A percentile compares a stretch with the other conserved stretches of the same genome.
These are phyloP conservation scores for Phaethon lepturus DNA, from an alignment of 2,113 vertebrate species.

Conservation along the genomic window DNA sequence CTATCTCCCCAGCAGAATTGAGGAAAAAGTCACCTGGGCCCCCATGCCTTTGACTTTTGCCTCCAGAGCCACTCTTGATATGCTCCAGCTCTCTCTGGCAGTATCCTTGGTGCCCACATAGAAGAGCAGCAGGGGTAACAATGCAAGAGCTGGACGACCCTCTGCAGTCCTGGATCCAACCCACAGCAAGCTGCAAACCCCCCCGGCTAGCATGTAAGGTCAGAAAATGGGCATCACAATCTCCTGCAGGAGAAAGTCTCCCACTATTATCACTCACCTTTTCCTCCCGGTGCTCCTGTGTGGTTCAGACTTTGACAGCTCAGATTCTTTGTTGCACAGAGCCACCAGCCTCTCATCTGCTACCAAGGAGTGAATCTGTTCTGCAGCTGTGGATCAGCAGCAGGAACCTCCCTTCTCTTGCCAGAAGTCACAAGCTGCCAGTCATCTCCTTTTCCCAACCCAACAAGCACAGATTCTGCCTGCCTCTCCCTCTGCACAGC, in stretches of 20 bases:
- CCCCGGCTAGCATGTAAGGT: not conserved
- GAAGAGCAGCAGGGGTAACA: not conserved
- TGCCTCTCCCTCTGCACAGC: not conserved
- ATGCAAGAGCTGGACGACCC: not conserved
- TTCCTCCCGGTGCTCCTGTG: not conserved
- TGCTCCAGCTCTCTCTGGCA: not conserved
- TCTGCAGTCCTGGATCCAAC: not conserved
- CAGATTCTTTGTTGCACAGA: not conserved
- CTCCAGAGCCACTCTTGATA: not conserved
- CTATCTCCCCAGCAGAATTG: not conserved
- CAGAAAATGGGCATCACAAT: rapidly evolving
- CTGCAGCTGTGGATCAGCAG: not conserved
- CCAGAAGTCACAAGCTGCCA: not conserved
- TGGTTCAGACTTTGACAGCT: not conserved
- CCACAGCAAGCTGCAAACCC: not conserved
- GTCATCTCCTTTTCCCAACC: not conserved
- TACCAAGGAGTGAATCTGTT: not conserved
- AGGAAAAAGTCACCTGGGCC: not conserved
- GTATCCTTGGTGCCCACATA: not conserved
- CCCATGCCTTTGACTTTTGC: not conserved
- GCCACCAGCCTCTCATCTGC: not conserved
- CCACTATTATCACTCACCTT: not conserved
- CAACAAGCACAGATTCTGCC: not conserved
- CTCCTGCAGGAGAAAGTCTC: not conserved
- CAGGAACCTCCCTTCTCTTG: not conserved